Percentiles rank a stretch among this genome's conserved stretches.
Evolutionary conservation across 1,140 invertebrate species (phyloP).

Genomic region (Drosophila albomicans): DNA sequence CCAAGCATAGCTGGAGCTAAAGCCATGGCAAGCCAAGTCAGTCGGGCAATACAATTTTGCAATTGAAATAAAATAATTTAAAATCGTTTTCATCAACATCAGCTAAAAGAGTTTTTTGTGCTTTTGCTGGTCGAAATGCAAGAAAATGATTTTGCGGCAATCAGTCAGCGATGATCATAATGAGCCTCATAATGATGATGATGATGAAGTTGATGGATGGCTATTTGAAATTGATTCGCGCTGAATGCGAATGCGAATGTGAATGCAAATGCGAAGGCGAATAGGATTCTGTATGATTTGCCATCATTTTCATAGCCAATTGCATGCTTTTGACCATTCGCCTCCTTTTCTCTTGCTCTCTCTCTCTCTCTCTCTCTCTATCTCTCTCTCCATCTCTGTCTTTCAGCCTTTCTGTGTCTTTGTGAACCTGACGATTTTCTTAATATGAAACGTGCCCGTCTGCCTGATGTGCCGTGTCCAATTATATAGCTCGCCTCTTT

Average conservation of each 20-base stretch:
- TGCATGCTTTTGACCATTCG: constrained; percentile 61
- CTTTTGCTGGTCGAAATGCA: constrained; percentile 51
- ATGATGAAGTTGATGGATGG: constrained; percentile 74
- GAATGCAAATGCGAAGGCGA: constrained; percentile 31
- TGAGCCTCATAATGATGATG: constrained; percentile 42
- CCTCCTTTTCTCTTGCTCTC: constrained; percentile 14
- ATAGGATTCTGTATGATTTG: constrained; percentile 35
- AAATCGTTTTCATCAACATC: constrained; percentile 84
- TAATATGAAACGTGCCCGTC: constrained; percentile 77
- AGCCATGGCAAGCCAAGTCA: constrained; percentile 8
- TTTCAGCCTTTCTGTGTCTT: constrained; percentile 33
- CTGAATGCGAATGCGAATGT: constrained; percentile 62
- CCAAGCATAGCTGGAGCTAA: constrained; percentile 17
- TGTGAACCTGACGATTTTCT: constrained; percentile 67
- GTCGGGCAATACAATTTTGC: constrained; percentile 73
- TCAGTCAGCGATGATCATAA: constrained; percentile 45
- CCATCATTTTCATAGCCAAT: constrained; percentile 73
- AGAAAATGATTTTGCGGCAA: constrained; percentile 74
- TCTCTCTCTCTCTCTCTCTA: not conserved
- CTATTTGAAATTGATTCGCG: constrained; percentile 80
- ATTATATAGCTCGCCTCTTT: constrained; percentile 77
- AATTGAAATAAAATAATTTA: constrained; percentile 84
- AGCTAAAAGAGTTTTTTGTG: constrained; percentile 69
- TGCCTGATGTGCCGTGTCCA: constrained; percentile 74
- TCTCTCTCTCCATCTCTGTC: too few relatives aligned